A percentile compares a stretch with the other conserved stretches of the same genome.
These are phyloP conservation scores for Microctonus aethiopoides DNA, from an alignment of 2,888 invertebrate genomes.

Conservation along the genomic window DNA sequence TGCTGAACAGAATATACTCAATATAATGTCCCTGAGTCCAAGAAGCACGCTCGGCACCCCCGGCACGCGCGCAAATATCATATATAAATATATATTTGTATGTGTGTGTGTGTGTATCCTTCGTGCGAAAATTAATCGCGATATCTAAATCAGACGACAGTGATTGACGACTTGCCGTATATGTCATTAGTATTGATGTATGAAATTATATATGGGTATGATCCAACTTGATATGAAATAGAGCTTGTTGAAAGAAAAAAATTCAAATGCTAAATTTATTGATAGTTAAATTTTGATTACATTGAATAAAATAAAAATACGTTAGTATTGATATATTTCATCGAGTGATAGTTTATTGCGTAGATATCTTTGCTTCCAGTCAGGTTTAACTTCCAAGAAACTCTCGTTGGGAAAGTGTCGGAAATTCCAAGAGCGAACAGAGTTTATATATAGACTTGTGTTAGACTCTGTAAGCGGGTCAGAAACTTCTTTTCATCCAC, in stretches of 20 bases:
- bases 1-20: constrained; percentile 42
- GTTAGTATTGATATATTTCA: no score
- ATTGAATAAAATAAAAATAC: no score
- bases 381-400: background rate
- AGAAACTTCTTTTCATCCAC: constrained; percentile 64
- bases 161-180: constrained; percentile 48
- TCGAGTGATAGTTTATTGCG: no score
- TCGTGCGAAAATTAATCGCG: constrained; percentile 51
- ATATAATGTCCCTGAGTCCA: constrained; percentile 29
- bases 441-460: constrained; percentile 55
- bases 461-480: constrained; percentile 61
- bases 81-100: constrained; percentile 19
- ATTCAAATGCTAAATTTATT: no score
- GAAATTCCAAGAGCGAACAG: constrained; percentile 60
- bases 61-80: constrained; percentile 36
- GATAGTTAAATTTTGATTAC: no score
- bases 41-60: constrained; percentile 2
- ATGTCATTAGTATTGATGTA: constrained; percentile 25
- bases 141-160: constrained; percentile 54
- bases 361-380: background rate
- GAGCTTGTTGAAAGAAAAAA: no score
- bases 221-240: background rate
- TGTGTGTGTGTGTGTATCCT: constrained; percentile 35
- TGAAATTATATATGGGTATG: background rate
- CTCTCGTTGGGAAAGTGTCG: constrained; percentile 24